Base-by-base conservation (phyloP, 2,113 vertebrate genomes). In the Antechinus stuartii region DNA sequence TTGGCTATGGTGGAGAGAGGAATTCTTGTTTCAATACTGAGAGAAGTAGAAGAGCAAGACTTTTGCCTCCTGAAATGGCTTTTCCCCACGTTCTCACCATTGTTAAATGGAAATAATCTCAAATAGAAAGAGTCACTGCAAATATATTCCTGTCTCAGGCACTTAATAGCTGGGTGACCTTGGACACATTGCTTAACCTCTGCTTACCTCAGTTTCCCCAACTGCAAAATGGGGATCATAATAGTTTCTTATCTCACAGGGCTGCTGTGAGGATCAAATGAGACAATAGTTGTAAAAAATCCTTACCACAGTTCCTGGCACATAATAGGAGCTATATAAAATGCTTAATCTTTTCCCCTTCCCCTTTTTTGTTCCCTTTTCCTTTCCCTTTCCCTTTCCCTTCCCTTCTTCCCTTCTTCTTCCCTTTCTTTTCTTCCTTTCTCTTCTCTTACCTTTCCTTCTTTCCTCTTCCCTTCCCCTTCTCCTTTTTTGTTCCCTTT, bases 11-110 rank as follows among this genome's bases (percentile, higher is more conserved):
- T 97, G 50, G 89, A 89, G 95, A 97, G 35, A 89, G 89, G 68
- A 92, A 92, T 92, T 90, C 27, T 94, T 52, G 94, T 8, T 90
- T 14, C 50, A 92, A 9, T 89, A 95, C 95, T 93, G 57, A 56
- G 30, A 57, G 93, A 96, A 92, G 94, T 91, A 91, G 46, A 96
- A 97, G 54, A 97, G 54, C 76, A 96, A 96, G 92, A 16, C 12
- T 94, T 95, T 90, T n/a, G 95, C 96, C 96, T 90, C 93, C 92
- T 97, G 91, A 96, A 95, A 92, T 96, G 3, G 90, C 91, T 42
- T 92, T 11, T 95, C 16, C 30, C 54, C 49, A 55, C 2, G 55
- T 90, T 84, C 1, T 92, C 52, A 2, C n/a, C 94, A 94, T 49
- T 91, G 4, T 9, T 54, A 93, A 95, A 89, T 94, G 23, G 92